phyloP scores from a whole-genome alignment of 1,140 invertebrate species.

The Lordiphosa clarofinis region DNA sequence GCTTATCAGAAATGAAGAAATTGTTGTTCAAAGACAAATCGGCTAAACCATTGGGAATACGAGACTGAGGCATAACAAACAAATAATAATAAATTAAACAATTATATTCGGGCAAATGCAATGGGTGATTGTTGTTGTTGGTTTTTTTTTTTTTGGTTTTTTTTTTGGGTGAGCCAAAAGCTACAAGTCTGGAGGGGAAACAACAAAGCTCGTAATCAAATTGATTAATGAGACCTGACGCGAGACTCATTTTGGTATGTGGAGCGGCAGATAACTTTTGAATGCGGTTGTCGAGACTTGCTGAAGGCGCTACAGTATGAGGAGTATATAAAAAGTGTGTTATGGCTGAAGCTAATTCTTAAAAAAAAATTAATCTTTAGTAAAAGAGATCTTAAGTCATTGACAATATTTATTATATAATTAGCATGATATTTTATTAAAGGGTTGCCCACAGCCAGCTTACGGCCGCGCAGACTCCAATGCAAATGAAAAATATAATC shows the following conservation, averaged over 20 bases:
- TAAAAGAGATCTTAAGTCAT: too few species aligned
- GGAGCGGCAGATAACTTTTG: conserved; percentile 15
- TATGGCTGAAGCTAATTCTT: too few species aligned
- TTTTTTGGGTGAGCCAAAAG: conserved; percentile 26
- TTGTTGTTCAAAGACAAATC: conserved; percentile 62
- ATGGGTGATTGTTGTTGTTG: conserved; percentile 1
- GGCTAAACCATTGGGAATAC: background rate
- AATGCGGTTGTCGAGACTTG: background rate
- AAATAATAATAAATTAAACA: conserved; percentile 78
- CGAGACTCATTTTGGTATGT: conserved; percentile 31
- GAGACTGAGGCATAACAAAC: conserved; percentile 56
- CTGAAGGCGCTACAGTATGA: conserved; percentile 5
- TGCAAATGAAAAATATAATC: too few species aligned
- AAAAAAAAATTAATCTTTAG: too few species aligned
- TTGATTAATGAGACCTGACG: conserved; percentile 68
- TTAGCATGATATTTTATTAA: too few species aligned
- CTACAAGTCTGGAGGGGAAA: conserved; percentile 13
- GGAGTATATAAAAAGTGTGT: too few species aligned
- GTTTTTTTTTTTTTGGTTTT: conserved; percentile 11
- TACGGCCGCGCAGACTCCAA: too few species aligned
- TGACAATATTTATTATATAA: too few species aligned
- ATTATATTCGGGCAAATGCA: conserved; percentile 46
- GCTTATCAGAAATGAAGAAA: conserved; percentile 64
- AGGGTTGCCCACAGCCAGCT: too few species aligned
- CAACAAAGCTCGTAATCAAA: conserved; percentile 64